Evolutionary conservation across 2,113 vertebrate species (phyloP).

Genomic region (Acanthisitta chloris): DNA sequence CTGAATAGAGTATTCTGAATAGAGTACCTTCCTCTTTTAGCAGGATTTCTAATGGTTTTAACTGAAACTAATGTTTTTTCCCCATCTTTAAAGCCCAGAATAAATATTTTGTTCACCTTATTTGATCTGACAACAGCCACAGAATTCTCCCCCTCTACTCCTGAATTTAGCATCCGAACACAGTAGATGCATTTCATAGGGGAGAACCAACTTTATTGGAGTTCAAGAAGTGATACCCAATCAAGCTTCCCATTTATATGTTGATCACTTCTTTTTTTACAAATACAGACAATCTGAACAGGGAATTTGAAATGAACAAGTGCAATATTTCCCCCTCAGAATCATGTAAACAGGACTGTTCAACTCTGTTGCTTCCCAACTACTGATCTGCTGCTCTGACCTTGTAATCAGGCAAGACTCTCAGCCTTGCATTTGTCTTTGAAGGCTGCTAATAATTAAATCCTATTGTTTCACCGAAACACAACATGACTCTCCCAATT

Average conservation of each 20-base stretch:
- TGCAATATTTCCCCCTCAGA: not conserved
- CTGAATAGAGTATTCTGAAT: not conserved
- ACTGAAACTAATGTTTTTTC: not conserved
- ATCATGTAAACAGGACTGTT: not conserved
- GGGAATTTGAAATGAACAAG: not conserved
- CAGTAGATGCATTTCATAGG: not conserved
- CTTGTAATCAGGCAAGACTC: constrained; percentile 33
- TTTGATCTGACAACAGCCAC: not conserved
- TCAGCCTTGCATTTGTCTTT: constrained; percentile 23
- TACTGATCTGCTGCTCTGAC: constrained; percentile 14
- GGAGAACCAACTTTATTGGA: not conserved
- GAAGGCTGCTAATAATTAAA: constrained; percentile 65
- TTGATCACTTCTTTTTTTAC: not conserved
- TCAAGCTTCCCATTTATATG: not conserved
- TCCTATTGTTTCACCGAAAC: constrained; percentile 61
- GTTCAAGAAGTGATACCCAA: not conserved
- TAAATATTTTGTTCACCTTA: not conserved
- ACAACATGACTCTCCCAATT: constrained; percentile 52
- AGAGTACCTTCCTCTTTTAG: not conserved
- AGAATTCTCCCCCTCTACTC: not conserved
- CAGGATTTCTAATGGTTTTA: not conserved
- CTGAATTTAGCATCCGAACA: not conserved
- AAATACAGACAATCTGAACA: not conserved
- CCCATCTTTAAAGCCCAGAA: not conserved
- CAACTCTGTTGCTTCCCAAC: not conserved